Base-by-base conservation (phyloP, 1,140 invertebrate genomes). In the Dreissena polymorpha region DNA sequence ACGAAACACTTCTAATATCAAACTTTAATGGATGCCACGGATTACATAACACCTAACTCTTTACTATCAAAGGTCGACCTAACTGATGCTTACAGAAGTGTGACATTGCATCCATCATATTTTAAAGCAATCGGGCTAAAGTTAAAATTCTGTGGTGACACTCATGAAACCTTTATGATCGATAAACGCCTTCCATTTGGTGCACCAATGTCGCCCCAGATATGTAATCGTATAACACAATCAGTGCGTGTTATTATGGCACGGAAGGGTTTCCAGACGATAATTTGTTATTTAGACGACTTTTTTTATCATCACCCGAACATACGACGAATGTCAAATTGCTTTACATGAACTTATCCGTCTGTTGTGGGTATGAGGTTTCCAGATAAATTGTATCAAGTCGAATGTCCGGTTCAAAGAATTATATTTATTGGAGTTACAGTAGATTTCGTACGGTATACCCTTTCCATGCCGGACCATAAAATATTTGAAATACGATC, bases 51-150 rank as follows among this genome's bases (percentile, higher is more conserved):
- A 68, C 70, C 57, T 60, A 25, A 73, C 39, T 73, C 21, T 18
- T 72, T 57, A 3, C 39, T 73, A 6, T 69, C 79, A 49, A 82
- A 82, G 64, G 57, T 82, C 21, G 71, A 82, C 53, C 55, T 82
- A 51, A 14, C 69, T 7, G 6, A 25, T 60, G 63, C 71, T 12
- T 82, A 82, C 49, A 29, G 67, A 27, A 25, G 18, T 29, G 69
- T 82, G 10, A 55, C 73, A 65, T 53, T 82, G 8, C 70, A 82
- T 73, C 70, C 27, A 27, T 53, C 70, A 51, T 65, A 82, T 67
- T 64, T 63, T 27, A 64, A 50, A 71, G 68, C 51, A 25, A 82
- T 63, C 10, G 79, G 39, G 3, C 39, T 82, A 27, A 49, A 73
- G 64, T 82, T 69, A 69, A 27, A n/a, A 68, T 73, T 82, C 53